Conservation (phyloP, 2,888 invertebrate genomes). For the Anarsia innoxiella region DNA sequence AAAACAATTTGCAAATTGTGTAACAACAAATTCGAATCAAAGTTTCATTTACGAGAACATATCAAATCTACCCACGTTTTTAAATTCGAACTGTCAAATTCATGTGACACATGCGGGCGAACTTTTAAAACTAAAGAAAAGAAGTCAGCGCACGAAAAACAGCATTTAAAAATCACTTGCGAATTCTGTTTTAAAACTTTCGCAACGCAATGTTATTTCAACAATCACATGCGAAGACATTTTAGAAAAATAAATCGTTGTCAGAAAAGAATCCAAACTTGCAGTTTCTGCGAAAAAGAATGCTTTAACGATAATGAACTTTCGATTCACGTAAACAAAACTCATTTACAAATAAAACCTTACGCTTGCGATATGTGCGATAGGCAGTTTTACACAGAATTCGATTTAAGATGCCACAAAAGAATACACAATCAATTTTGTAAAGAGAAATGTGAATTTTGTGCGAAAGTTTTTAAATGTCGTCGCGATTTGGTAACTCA, state of each 20-base stretch:
- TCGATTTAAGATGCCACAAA: constrained; percentile 49
- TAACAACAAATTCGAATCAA: constrained; percentile 35
- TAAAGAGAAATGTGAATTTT: constrained; percentile 51
- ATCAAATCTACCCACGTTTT: constrained; percentile 43
- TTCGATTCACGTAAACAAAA: constrained; percentile 57
- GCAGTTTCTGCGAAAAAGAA: constrained; percentile 61
- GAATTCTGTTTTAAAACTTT: constrained; percentile 47
- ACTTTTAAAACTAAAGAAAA: constrained; percentile 31
- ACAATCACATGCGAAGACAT: constrained; percentile 50
- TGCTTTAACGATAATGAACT: constrained; percentile 50
- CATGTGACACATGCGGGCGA: constrained; percentile 46
- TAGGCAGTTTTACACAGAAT: constrained; percentile 51
- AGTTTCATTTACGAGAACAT: constrained; percentile 54
- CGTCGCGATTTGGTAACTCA: constrained; percentile 53
- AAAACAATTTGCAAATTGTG: constrained; percentile 41
- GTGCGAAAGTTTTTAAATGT: constrained; percentile 44
- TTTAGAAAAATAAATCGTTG: constrained; percentile 30
- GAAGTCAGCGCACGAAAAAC: constrained; percentile 33
- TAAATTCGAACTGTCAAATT: constrained; percentile 23
- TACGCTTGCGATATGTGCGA: constrained; percentile 65
- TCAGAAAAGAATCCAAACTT: constrained; percentile 32
- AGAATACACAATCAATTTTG: constrained; percentile 40
- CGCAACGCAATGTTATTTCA: constrained; percentile 32
- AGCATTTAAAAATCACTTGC: constrained; percentile 40
- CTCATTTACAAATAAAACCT: constrained; percentile 62